Base-by-base conservation (phyloP, 2,797 vertebrate genomes). In the Platalea minor region DNA sequence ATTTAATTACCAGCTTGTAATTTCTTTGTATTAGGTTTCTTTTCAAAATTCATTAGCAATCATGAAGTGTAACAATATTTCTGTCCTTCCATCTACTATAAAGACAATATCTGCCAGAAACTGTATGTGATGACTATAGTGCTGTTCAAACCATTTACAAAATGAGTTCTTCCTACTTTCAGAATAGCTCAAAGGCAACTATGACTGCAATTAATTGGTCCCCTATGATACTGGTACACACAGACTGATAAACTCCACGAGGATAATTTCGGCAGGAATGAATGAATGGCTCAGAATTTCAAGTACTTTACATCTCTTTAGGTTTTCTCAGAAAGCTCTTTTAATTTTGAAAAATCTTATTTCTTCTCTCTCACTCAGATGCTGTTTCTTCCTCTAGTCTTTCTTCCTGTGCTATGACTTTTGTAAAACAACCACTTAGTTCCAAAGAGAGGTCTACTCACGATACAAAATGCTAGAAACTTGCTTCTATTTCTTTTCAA, bases 191-290 rank as follows among this genome's bases (percentile, higher is more conserved):
- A 95, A 94, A 96, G 88, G 90, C 94, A 96, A 89, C 85, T 91
- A 72, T 23, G 73, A 91, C 85, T 91, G 85, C 83, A 96, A 95
- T 94, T 97, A 97, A 95, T 95, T 97, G 94, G 89, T 96, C 96
- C 82, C 95, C 91, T 89, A 85, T 93, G 96, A 94, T 96, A 90
- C 64, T 78, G 29, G 88, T 91, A 95, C 92, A 93, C 80, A 85
- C 73, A 82, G 87, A 88, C 4, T 91, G 93, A 96, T 89, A 92
- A 96, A 88, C 60, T 92, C 73, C 93, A 63, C 4, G 7, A 84
- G 76, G 70, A 88, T 88, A 75, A 95, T 88, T 96, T 95, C 51
- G 3, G 35, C 65, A 91, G 76, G 37, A 75, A 84, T 41, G 86
- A 81, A 74, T 81, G 88, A 83, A 84, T 46, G 78, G 82, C 43